Evolutionary conservation across 2,113 vertebrate species (phyloP), one percentile per base, ranked within the genome.

Genomic region (Tupaia tana): DNA sequence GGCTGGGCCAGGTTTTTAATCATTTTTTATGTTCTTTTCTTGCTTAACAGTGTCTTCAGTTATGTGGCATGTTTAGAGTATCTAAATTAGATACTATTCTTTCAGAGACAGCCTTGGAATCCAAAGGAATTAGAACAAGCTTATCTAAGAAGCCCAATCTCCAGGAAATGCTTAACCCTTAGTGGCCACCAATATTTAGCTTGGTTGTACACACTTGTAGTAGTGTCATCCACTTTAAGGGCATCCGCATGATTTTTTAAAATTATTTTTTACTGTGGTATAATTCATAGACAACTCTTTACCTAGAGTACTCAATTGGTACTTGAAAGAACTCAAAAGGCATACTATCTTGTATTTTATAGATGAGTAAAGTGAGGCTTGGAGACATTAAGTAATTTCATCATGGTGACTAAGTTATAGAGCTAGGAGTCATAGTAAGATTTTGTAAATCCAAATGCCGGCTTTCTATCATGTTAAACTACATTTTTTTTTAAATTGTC

Each of bases 311-410:
- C 43, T 12, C 10, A 19, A 34, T 56, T 81, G 22, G 73, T 92
- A 31, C 66, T 89, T 70, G 20, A 80, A 89, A 31, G 25, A 71
- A 90, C 16, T 82, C 34, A 63, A n/a, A 63, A 81, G 78, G 59
- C 18, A 93, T 77, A 16, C 22, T 87, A 56, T 87, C 80, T 94
- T 91, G n/a, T 66, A 75, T 86, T 71, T 69, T 86, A 58, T 67
- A 31, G 14, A 20, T 54, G 25, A 93, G 20, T 58, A 71, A 89
- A 71, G 3, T 34, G 80, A 77, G 84, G 31, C 25, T 52, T 74
- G 67, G 77, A 8, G 29, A 34, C 80, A 31, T 84, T 58, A 73
- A 29, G 7, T 67, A 43, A 89, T 64, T 83, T 87, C 71, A 90
- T 12, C 91, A 18, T 74, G 63, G 31, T 63, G 18, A 56, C 52